Evolutionary conservation across 2,797 vertebrate species (phyloP).

Genomic region (Buceros bicornis): DNA sequence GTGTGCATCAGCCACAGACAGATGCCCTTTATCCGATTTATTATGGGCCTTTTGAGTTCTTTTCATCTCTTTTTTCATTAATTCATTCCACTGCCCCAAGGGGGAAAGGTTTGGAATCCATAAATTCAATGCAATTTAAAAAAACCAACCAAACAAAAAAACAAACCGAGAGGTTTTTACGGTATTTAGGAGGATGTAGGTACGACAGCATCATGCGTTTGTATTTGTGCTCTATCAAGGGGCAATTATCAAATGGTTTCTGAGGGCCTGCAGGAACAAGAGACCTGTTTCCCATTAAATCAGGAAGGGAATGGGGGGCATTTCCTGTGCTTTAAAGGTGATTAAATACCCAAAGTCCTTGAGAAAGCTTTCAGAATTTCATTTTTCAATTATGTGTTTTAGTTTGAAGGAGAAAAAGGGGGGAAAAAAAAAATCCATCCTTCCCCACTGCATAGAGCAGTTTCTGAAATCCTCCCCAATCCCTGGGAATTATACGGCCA

Average conservation of each 20-base stretch:
- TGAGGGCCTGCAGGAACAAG: neutral
- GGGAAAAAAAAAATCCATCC: neutral
- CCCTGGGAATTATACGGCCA: neutral
- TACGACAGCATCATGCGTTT: neutral
- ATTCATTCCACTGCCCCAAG: neutral
- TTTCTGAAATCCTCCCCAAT: neutral
- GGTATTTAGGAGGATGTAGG: neutral
- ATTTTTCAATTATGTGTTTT: neutral
- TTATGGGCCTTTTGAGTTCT: neutral
- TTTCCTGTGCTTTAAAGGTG: neutral
- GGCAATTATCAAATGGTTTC: neutral
- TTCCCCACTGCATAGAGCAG: neutral
- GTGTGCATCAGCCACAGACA: too few relatives aligned
- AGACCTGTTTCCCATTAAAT: constrained; percentile 24
- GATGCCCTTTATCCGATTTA: neutral
- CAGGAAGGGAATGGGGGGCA: neutral
- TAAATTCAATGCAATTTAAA: neutral
- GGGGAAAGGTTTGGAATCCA: neutral
- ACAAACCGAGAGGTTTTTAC: neutral
- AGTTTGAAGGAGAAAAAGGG: neutral
- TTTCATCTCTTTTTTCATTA: neutral
- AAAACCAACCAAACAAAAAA: too few relatives aligned
- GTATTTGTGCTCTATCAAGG: neutral
- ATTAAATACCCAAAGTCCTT: neutral
- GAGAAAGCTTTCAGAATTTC: neutral